These are phyloP conservation scores for Phoenoteleia sp. DNA, from an alignment of 2,888 invertebrate genomes.

Conservation along the genomic window DNA sequence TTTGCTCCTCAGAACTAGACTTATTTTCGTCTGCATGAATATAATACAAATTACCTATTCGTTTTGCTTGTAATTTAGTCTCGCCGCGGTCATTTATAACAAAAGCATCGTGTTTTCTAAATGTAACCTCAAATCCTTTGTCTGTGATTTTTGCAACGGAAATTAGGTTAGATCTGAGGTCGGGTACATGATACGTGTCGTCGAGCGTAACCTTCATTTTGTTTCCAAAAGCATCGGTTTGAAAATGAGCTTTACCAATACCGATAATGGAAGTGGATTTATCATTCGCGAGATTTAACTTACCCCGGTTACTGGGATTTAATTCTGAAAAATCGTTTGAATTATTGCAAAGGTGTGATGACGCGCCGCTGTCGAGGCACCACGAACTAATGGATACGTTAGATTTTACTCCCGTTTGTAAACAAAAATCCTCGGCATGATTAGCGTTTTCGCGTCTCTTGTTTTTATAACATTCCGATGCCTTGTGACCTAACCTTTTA, in stretches of 20 bases:
- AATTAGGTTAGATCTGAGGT: slow-evolving; percentile 9
- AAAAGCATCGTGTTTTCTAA: neutral
- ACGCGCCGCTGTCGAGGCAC: slow-evolving; percentile 12
- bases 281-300: neutral
- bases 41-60: slow-evolving; percentile 1
- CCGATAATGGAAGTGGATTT: neutral
- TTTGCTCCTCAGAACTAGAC: neutral
- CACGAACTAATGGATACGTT: neutral
- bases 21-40: neutral
- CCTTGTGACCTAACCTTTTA: neutral
- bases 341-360: slow-evolving; percentile 4
- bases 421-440: neutral
- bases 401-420: neutral
- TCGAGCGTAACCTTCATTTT: neutral
- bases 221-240: neutral
- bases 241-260: neutral
- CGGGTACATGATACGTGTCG: slow-evolving; percentile 20
- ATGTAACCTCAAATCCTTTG: neutral
- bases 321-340: neutral
- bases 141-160: slow-evolving; percentile 36
- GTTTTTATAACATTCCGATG: neutral
- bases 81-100: neutral
- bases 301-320: neutral
- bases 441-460: neutral
- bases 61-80: neutral